Percentiles rank a stretch among this genome's conserved stretches.
Evolutionary conservation across 2,113 vertebrate species (phyloP).

Genomic region (Leuciscus idus): DNA sequence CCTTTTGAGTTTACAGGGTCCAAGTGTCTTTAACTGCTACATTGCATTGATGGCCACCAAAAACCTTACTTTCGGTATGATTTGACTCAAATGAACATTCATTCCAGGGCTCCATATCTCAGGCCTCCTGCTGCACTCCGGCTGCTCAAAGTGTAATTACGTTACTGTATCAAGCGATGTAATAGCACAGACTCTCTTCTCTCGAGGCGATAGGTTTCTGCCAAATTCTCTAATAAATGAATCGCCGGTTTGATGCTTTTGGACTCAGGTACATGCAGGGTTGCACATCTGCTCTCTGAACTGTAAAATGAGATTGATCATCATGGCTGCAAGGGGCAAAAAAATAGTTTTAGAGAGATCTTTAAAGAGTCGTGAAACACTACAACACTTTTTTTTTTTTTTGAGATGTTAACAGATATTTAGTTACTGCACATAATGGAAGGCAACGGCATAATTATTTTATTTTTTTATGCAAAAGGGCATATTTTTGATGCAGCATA

Average conservation of each 20-base stretch:
- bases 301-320: conserved; percentile 73
- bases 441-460: not conserved
- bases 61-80: conserved; percentile 40
- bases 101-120: conserved; percentile 2
- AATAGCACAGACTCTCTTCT: conserved; percentile 35
- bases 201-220: conserved; percentile 27
- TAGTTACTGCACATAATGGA: not conserved
- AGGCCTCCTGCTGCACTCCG: conserved; percentile 14
- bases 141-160: conserved; percentile 30
- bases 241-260: conserved; percentile 68
- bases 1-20: not conserved
- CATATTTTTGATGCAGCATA: not conserved
- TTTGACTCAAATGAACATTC: conserved; percentile 6
- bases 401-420: not conserved
- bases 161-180: conserved; percentile 24
- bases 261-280: conserved; percentile 63
- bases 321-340: conserved; percentile 49
- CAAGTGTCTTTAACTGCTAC: not conserved
- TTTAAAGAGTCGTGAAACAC: not conserved
- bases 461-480: not conserved
- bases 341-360: not conserved
- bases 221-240: conserved; percentile 62
- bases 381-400: not conserved
- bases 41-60: not conserved
- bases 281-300: conserved; percentile 54